These are phyloP conservation scores for Corapipo altera DNA, from an alignment of 2,113 vertebrate genomes.

Conservation along the genomic window DNA sequence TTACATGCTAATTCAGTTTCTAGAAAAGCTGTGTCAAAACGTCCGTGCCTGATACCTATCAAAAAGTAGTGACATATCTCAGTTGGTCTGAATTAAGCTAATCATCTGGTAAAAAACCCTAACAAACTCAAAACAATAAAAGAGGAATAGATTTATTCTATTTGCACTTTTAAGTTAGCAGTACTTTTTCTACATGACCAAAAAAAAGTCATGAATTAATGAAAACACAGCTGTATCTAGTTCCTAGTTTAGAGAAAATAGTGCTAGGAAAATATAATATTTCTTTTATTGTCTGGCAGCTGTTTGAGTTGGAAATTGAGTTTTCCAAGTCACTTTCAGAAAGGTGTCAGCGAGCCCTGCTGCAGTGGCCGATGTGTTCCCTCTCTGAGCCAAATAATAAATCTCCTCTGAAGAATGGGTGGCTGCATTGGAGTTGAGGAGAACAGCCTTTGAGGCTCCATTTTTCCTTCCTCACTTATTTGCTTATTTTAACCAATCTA, in stretches of 20 bases:
- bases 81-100: background rate
- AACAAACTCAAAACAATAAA: background rate
- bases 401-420: background rate
- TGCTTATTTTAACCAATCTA: background rate
- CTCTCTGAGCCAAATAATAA: background rate
- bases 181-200: background rate
- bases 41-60: background rate
- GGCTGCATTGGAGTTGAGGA: background rate
- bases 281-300: background rate
- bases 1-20: background rate
- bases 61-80: background rate
- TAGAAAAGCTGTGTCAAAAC: background rate
- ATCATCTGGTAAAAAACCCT: background rate
- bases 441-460: background rate
- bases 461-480: background rate
- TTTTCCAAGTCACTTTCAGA: background rate
- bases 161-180: background rate
- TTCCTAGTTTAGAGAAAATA: background rate
- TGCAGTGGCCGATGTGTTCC: fast-evolving
- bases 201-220: background rate
- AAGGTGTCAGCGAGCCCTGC: background rate
- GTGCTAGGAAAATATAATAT: background rate
- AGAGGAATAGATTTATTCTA: background rate
- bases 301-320: slow-evolving; percentile 17
- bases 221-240: background rate